Conservation (phyloP, 2,888 invertebrate species). For the Orthosia incerta region DNA sequence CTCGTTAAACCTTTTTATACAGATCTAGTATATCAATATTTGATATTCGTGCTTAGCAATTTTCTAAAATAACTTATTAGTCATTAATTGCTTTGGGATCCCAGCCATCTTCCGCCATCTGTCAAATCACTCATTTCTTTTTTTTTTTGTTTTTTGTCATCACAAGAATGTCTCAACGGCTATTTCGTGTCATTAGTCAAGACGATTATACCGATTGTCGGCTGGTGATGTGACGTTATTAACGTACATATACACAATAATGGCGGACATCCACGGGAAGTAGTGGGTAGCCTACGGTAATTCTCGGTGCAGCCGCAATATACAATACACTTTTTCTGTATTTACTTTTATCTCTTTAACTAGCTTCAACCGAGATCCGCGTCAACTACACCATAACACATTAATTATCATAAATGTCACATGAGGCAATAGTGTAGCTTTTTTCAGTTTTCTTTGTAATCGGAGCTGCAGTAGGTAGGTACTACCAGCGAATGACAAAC, state of each 20-base stretch:
- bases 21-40: neutral
- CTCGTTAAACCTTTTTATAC: neutral
- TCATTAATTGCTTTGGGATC: neutral
- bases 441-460: neutral
- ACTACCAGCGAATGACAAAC: neutral
- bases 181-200: conserved; percentile 13
- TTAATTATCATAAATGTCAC: neutral
- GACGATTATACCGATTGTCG: conserved; percentile 11
- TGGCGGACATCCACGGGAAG: conserved; percentile 7
- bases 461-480: neutral
- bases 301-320: conserved; percentile 1
- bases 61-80: neutral
- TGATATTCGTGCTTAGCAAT: neutral
- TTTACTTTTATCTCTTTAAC: neutral
- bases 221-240: conserved; percentile 30
- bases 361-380: too few relatives aligned
- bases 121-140: neutral
- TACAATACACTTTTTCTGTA: neutral
- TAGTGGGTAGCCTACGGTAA: conserved; percentile 5
- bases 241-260: conserved; percentile 16
- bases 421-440: neutral
- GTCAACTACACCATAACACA: too few relatives aligned
- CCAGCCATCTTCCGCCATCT: neutral
- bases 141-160: conserved; percentile 12
- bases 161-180: neutral